Evolutionary conservation across 2,113 vertebrate species (phyloP), one percentile per base, ranked within the genome.

Genomic region (Bufo bufo): DNA sequence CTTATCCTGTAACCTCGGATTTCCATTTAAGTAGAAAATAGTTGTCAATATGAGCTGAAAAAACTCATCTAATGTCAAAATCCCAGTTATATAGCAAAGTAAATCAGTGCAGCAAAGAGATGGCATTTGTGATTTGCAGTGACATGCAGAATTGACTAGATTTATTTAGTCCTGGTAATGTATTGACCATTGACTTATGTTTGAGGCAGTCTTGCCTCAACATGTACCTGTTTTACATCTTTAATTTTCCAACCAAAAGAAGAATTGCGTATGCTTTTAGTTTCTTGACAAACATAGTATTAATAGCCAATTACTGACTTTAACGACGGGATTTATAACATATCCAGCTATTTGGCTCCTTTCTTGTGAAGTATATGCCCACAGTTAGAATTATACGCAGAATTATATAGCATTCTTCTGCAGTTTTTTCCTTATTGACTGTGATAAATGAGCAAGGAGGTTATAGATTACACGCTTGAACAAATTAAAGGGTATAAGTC

Each of bases 271-370:
- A 45, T 16, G 33, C 33, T 72, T 45, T 14, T 12, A 72, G 33
- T 72, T 45, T 72, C 71, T 72, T 1, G 43, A 33, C 23, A 72
- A 45, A 43, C 43, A 45, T 45, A 72, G 33, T 72, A 72, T 45
- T 72, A 71, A 33, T 72, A 45, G 71, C 33, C 71, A 72, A 45
- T 72, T 72, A 43, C 71, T 72, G 71, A 14, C 43, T 72, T 72
- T 72, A 72, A 72, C 71, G 45, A 12, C 16, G 45, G 43, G 43
- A 45, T 13, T 7, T 45, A 72, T 3, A 45, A 45, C 3, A 72
- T 45, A 17, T 72, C 71, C 71, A 72, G 71, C 71, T 45, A 45
- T 45, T 43, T 43, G 4, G 66, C 23, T 71, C 1, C 8, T 9
- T 71, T 71, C 10, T 33, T 71, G 23, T 6, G 13, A 71, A 43